phyloP scores from a whole-genome alignment of 2,888 invertebrate species.

The Limnephilus lunatus region DNA sequence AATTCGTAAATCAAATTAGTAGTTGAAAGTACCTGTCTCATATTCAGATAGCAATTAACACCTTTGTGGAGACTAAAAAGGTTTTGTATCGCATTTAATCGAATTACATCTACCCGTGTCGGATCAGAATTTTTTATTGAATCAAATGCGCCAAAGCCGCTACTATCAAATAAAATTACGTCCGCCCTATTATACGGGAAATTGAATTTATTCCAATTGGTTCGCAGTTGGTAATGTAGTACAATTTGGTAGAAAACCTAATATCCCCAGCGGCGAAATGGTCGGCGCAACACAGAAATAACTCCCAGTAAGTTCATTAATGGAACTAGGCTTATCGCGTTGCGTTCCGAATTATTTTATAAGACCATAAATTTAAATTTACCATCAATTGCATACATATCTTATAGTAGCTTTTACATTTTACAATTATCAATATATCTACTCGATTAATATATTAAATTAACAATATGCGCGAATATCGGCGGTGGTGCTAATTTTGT shows the following conservation, averaged over 20 bases:
- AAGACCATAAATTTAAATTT: not conserved
- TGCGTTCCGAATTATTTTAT: constrained; percentile 11
- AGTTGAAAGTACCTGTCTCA: not conserved
- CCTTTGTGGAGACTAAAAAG: not conserved
- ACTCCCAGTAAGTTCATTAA: constrained; percentile 25
- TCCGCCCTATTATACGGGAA: constrained; percentile 26
- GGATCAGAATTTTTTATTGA: not conserved
- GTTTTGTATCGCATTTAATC: not conserved
- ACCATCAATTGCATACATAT: not conserved
- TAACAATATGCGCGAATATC: not conserved
- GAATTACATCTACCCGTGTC: not conserved
- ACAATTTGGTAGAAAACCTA: constrained; percentile 30
- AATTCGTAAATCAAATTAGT: too few species aligned
- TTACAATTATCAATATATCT: not conserved
- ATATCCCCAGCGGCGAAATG: constrained; percentile 15
- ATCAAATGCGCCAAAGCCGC: not conserved
- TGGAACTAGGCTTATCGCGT: constrained; percentile 29
- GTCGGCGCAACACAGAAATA: constrained; percentile 18
- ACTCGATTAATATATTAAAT: not conserved
- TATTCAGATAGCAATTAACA: not conserved
- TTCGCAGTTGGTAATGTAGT: constrained; percentile 14
- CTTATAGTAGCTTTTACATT: not conserved
- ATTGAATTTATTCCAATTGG: constrained; percentile 35
- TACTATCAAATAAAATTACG: constrained; percentile 22
- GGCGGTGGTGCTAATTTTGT: not conserved